A percentile compares a stretch with the other conserved stretches of the same genome.
Evolutionary conservation across 2,888 invertebrate species (phyloP).

Genomic region (Neoscelio sp.): DNA sequence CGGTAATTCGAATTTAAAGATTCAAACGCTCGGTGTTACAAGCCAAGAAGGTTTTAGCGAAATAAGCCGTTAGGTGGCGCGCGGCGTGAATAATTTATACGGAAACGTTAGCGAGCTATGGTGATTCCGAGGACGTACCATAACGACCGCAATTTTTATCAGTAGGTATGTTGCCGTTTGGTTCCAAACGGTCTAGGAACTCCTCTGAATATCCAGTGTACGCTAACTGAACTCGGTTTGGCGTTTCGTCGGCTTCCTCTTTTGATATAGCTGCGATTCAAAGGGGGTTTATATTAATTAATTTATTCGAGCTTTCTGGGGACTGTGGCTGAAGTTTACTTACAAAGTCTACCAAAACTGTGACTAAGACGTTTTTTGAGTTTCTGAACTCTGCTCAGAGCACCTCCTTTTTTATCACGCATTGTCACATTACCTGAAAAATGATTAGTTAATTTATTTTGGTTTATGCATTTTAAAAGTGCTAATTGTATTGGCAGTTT

Average conservation of each 20-base stretch:
- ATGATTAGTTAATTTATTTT: background rate
- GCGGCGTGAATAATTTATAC: constrained; percentile 11
- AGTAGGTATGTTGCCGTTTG: constrained; percentile 96
- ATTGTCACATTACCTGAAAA: constrained; percentile 88
- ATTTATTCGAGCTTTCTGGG: background rate
- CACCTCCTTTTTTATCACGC: constrained; percentile 96
- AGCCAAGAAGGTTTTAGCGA: background rate
- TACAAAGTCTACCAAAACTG: constrained; percentile 98
- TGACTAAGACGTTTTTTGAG: constrained; percentile 97
- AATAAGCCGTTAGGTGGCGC: background rate
- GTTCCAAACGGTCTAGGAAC: constrained; percentile 96
- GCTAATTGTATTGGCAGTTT: constrained; percentile 30
- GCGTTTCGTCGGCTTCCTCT: constrained; percentile 92
- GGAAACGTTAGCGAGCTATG: background rate
- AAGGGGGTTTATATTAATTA: no score
- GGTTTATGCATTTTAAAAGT: background rate
- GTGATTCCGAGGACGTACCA: no score
- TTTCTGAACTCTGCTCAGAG: constrained; percentile 96
- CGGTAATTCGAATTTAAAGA: constrained; percentile 30
- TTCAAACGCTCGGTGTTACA: constrained; percentile 19
- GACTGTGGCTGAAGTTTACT: constrained; percentile 86
- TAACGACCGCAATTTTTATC: constrained; percentile 90
- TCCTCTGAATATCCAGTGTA: constrained; percentile 97
- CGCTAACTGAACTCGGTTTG: constrained; percentile 91
- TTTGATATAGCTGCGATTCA: constrained; percentile 93